Evolutionary conservation across 2,888 invertebrate species (phyloP), one percentile per base, ranked within the genome.

Genomic region (Oxycera nigricornis): DNA sequence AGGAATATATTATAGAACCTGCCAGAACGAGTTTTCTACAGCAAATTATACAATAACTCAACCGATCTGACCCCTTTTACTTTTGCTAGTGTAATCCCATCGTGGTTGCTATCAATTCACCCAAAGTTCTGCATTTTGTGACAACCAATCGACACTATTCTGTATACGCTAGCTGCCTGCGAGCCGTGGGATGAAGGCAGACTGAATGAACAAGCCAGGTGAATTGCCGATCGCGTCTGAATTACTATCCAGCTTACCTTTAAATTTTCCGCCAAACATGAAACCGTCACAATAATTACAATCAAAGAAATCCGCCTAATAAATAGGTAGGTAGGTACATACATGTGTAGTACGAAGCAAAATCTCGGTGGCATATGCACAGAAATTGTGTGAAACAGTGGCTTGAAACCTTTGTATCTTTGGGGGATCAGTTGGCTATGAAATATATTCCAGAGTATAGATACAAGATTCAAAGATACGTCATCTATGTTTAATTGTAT

Each of bases 211-310:
- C 39, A 14, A 11, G 39, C 7, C 7, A 39, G 14, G 14, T 39
- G 14, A 39, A 55, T 55, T 2, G 55, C 55, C 3, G 24, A 55
- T 20, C 24, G 24, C 11, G 55, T 24, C 24, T 55, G n/a, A 61
- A 28, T 61, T 28, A 28, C 61, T 17, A 55, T 55, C 24, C 2
- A 55, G 6, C 55, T 28, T 41, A 46, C 46, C 67, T 46, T 67
- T 22, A 46, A 22, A 28, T 46, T 67, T 67, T 67, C 67, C 67
- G 26, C 67, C 39, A 24, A 67, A 67, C 24, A 46, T n/a, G 39
- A 20, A 67, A 67, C 22, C 67, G 41, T 62, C 62, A 62, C 35
- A 41, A 46, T 24, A 67, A 41, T 39, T 67, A 14, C 26, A 39
- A 46, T 41, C 62, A 31, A 11, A 28, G 26, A 59, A 30, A 59